Base-by-base conservation (phyloP, 2,888 invertebrate genomes). In the Stenodera caucasica region DNA sequence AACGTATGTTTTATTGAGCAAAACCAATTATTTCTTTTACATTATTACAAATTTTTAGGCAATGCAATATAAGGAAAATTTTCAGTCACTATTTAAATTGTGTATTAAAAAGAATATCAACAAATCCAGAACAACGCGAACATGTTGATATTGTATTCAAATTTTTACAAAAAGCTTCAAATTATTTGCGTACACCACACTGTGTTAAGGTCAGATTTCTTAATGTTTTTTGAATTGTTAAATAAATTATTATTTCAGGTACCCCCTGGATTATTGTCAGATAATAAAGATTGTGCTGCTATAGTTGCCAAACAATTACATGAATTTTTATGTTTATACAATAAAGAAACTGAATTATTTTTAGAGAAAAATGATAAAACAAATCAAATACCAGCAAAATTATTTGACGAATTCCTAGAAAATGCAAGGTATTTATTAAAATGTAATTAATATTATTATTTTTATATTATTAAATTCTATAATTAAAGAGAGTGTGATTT, bases 251-350 rank as follows among this genome's bases (percentile, higher is more conserved):
- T 75, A 51, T 76, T 86, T 67, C 9, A 45, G 45, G 45, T 45
- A 21, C 90, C 90, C 14, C 86, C 88, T 70, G 84, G 85, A 60
- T 88, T 90, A n/a, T n/a, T n/a, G 80, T 83, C 92, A 76, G 85
- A 88, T 71, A 88, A 88, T 75, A 93, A 93, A 80, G 93, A 93
- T 79, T 83, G 90, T 23, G 90, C 92, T 61, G 93, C 93, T 1
- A 88, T 93, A 70, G 88, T 92, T 54, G 91, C 93, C 1, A 94
- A 92, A 79, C 88, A 92, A 71, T 82, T 92, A 54, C 90, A 90
- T 75, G 93, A 94, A 79, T 94, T 92, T 80, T 84, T 94, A 54
- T 90, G 91, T 81, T 83, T 90, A 72, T 94, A 93, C 81, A 91
- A 90, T 76, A 84, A 89, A 57, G 93, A 93, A 80, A 93, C 93